Percentiles rank a stretch among this genome's conserved stretches.
Evolutionary conservation across 2,888 invertebrate genomes (phyloP).

Genomic region (Lumbricus terrestris): DNA sequence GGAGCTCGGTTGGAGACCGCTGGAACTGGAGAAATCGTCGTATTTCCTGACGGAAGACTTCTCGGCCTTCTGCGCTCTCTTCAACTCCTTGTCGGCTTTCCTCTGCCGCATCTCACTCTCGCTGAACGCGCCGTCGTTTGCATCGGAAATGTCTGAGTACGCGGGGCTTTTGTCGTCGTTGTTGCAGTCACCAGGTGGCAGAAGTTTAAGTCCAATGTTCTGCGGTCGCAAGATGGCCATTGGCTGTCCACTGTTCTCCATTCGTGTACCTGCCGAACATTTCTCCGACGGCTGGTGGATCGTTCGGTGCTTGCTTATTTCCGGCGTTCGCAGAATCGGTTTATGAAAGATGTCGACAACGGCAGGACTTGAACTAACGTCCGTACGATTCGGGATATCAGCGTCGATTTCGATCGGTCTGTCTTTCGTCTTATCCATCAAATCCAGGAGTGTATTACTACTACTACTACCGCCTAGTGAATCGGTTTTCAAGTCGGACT

Average conservation of each 20-base stretch:
- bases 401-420: background rate
- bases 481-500: background rate
- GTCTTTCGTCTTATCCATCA: background rate
- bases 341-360: background rate
- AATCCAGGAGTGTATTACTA: background rate
- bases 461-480: background rate
- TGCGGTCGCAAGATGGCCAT: background rate
- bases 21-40: background rate
- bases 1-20: background rate
- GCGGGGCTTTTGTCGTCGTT: background rate
- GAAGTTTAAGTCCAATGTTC: background rate
- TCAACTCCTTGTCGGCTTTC: background rate
- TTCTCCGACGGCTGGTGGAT: background rate
- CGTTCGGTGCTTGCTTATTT: background rate
- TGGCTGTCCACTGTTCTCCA: background rate
- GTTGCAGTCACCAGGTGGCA: background rate
- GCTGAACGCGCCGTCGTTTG: background rate
- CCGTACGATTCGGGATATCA: background rate
- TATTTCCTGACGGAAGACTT: background rate
- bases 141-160: conserved; percentile 9
- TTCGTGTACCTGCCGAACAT: background rate
- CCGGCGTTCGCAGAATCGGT: background rate
- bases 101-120: background rate
- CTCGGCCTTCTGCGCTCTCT: background rate
- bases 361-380: background rate